Base-by-base conservation (phyloP, 2,888 invertebrate species). In the Bembecia ichneumoniformis region DNA sequence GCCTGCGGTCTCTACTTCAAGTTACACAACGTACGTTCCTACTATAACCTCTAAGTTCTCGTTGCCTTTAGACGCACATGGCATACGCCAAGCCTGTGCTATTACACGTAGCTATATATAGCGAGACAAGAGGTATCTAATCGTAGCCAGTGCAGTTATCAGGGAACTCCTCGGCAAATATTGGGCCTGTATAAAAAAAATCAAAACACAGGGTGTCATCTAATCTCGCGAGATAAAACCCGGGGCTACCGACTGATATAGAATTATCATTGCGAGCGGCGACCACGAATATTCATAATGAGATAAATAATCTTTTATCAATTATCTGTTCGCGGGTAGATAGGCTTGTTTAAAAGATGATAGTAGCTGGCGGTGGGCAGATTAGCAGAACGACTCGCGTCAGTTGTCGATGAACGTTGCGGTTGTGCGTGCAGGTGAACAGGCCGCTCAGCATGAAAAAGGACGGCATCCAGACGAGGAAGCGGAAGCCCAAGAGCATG, bases 371-470 rank as follows among this genome's bases (percentile, higher is more conserved):
- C 64, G 66, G 72, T 70, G 72, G 69, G 70, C 64, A 77, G 80
- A 81, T 82, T 79, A 77, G 68, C 74, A 68, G 78, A 82, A 72
- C 74, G n/a, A 14, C n/a, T 40, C 5, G 40, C 40, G 40, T 13
- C 14, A 40, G 40, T 40, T 13, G 40, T 40, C 11, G 35, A 9
- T 7, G 35, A 35, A 35, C n/a, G 28, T 28, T 35, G 35, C 35
- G 35, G 40, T 40, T 11, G 5, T 14, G 40, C n/a, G 40, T 40
- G 49, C 44, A 97, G 96, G 94, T 97, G 53, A 94, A 95, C 79
- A 93, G 99, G 58, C 99, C 99, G 49, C 88, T 96, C 62, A 96
- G 97, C 63, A 99, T 99, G 98, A 98, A 98, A 84, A 99, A 99
- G 83, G 99, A 99, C 60, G 97, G 97, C 46, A 99, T 99, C 71